A percentile compares a stretch with the other conserved stretches of the same genome.
phyloP scores from a whole-genome alignment of 2,797 vertebrate genomes.

The Enteromius mattozi region DNA sequence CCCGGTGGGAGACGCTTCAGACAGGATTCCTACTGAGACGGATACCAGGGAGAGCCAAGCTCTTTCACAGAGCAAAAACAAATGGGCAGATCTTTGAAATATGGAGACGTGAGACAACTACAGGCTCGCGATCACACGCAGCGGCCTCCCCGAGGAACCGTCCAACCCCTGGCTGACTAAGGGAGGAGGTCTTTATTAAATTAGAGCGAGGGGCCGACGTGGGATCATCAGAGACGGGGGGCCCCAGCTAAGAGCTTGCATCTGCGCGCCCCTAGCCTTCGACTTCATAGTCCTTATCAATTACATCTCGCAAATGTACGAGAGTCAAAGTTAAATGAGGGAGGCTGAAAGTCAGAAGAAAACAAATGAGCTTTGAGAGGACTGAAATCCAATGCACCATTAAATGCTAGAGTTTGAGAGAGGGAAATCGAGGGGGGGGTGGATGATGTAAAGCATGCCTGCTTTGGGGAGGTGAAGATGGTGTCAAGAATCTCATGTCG shows the following conservation, averaged over 20 bases:
- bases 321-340: conserved; percentile 35
- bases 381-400: conserved; percentile 58
- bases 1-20: conserved; percentile 59
- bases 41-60: conserved; percentile 69
- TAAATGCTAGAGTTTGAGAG: conserved; percentile 42
- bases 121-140: conserved; percentile 19
- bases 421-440: conserved; percentile 34
- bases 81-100: conserved; percentile 51
- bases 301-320: conserved; percentile 61
- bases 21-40: conserved; percentile 66
- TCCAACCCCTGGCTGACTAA: conserved; percentile 37
- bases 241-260: conserved; percentile 62
- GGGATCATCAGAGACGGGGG: conserved; percentile 60
- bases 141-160: conserved; percentile 61
- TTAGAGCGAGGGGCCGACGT: conserved; percentile 61
- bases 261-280: conserved; percentile 65
- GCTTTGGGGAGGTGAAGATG: conserved; percentile 57
- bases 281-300: conserved; percentile 65
- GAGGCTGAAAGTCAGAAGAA: conserved; percentile 48
- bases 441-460: conserved; percentile 50
- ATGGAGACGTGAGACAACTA: conserved; percentile 48
- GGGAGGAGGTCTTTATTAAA: conserved; percentile 63
- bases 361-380: conserved; percentile 45
- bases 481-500: conserved; percentile 75
- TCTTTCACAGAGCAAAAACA: conserved; percentile 60